These are phyloP conservation scores for Epizoanthus rinbou DNA, from an alignment of 92 coral and sea anemone species.

Conservation along the genomic window DNA sequence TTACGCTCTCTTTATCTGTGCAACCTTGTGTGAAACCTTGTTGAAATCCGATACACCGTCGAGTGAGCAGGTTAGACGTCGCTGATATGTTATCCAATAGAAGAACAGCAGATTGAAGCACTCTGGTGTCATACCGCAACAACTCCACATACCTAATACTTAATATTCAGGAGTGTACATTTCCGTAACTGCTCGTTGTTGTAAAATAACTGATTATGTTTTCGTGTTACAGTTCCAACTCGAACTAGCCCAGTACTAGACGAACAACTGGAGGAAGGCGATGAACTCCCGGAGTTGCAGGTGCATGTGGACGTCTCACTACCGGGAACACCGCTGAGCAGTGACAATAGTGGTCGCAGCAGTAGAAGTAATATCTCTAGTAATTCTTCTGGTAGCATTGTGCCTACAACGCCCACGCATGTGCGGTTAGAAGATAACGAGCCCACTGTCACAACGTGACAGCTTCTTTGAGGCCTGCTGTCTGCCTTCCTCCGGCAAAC, in stretches of 20 bases:
- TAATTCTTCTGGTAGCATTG: conserved; percentile 43
- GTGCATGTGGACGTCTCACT: conserved; percentile 86
- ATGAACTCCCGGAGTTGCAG: conserved; percentile 69
- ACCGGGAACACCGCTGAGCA: conserved; percentile 98
- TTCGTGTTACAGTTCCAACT: background rate
- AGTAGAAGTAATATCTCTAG: conserved; percentile 69
- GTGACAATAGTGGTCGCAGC: conserved; percentile 67
- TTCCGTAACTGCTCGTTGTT: background rate
- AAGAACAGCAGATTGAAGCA: too few species aligned
- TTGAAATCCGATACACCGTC: too few species aligned
- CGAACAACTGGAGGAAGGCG: conserved; percentile 51
- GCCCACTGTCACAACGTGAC: conserved; percentile 41
- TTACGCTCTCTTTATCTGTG: too few species aligned
- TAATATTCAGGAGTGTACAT: background rate
- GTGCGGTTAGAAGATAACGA: conserved; percentile 76
- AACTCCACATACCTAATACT: background rate
- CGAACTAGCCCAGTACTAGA: conserved; percentile 24
- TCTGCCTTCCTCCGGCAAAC: background rate
- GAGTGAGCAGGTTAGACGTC: too few species aligned
- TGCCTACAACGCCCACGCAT: conserved; percentile 85
- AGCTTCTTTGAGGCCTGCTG: background rate
- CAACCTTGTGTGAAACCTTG: too few species aligned
- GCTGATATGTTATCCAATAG: too few species aligned
- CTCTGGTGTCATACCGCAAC: too few species aligned
- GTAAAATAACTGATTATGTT: background rate